phyloP scores from a whole-genome alignment of 2,797 vertebrate genomes.

The Serranus cabrilla region DNA sequence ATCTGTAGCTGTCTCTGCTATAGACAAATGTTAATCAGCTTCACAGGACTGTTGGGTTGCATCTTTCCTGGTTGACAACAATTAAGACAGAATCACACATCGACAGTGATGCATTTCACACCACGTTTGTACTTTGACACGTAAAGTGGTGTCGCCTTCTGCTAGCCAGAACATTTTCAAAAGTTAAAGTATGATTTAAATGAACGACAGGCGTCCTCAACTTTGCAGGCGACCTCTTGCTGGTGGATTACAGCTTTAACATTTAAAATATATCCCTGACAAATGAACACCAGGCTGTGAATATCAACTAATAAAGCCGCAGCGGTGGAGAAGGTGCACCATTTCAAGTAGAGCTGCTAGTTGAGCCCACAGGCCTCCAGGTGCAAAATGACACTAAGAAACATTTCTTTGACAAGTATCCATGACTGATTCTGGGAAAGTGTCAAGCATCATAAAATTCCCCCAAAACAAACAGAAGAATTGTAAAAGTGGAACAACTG shows the following conservation, averaged over 20 bases:
- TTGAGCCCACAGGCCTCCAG: conserved; percentile 6
- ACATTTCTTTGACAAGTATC: conserved; percentile 1
- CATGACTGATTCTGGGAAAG: conserved; percentile 26
- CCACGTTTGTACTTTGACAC: conserved; percentile 56
- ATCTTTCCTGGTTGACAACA: conserved; percentile 36
- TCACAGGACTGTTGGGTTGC: conserved; percentile 35
- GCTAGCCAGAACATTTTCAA: not conserved
- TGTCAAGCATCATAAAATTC: conserved; percentile 24
- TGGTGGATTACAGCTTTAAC: conserved; percentile 4
- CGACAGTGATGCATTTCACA: conserved; percentile 67
- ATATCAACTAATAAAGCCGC: not conserved
- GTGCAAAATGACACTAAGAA: conserved; percentile 5
- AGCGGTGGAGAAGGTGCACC: not conserved
- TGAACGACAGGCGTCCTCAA: not conserved
- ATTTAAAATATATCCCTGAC: conserved; percentile 1
- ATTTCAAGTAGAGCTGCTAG: conserved; percentile 13
- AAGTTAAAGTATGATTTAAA: conserved; percentile 28
- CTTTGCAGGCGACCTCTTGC: conserved; percentile 2
- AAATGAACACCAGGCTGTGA: conserved; percentile 8
- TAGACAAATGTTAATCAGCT: conserved; percentile 47
- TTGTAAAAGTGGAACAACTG: not conserved
- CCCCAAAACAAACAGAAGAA: conserved; percentile 9
- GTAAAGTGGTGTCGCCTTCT: conserved; percentile 25
- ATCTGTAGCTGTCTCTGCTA: conserved; percentile 8
- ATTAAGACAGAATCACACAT: conserved; percentile 46